Evolutionary conservation across 1,140 invertebrate species (phyloP), one percentile per base, ranked within the genome.

Genomic region (Leptoteleia sp.): DNA sequence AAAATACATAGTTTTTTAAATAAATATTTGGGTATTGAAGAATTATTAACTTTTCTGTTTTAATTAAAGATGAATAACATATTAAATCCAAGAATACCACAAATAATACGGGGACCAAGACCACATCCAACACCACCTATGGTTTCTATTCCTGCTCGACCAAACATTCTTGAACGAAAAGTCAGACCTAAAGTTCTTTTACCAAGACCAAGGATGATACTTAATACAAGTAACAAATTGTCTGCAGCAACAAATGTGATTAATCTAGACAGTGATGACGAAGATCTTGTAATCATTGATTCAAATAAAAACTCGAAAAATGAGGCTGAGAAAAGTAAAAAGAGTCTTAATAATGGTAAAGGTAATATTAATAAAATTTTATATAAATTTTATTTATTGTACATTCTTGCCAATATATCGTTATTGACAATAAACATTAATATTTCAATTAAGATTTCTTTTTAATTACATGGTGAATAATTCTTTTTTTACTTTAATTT

Each of bases 221-320:
- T 38, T 8, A 57, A 22, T 59, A 0, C 42, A 6, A 45, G 0
- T 12, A 71, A 48, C n/a, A 52, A 37, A n/a, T 1, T 16, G n/a
- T 31, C 38, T 12, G 3, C 11, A 45, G 8, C 13, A 4, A 78
- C 83, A 0, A 89, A 73, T 48, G 72, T 90, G 3, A 89, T 90
- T 25, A 84, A 90, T 11, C 17, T 90, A 0, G 88, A 89, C 6
- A 89, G 86, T 19, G 88, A 89, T 35, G 86, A 86, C 4, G 81
- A 86, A 8, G 79, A 70, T 45, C 65, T 81, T 1, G 37, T 62
- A 1, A 48, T 85, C 0, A 29, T 84, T 5, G 68, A 75, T 1
- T 17, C n/a, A 31, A 43, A 15, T 33, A 25, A 70, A n/a, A n/a
- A n/a, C n/a, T n/a, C n/a, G n/a, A n/a, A n/a, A n/a, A n/a, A n/a